Percentiles rank a stretch among this genome's conserved stretches.
Conservation (phyloP, 2,113 vertebrate species). For the Gallinago jamesoni region DNA sequence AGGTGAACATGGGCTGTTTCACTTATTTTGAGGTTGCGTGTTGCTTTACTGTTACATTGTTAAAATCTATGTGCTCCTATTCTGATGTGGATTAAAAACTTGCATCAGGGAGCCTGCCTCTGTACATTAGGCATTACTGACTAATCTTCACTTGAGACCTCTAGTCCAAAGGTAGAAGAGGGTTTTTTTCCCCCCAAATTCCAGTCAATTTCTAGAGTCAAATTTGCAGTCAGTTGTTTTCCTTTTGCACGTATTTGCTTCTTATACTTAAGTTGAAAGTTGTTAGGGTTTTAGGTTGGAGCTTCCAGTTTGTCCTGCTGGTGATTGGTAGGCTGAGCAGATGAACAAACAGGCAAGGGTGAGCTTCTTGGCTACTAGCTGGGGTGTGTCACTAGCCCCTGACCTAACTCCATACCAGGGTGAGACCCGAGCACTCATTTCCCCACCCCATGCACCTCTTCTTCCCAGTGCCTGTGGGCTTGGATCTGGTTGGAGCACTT, state of each 20-base stretch:
- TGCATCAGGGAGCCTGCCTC: background rate
- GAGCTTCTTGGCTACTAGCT: background rate
- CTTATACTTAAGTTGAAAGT: background rate
- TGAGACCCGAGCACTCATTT: background rate
- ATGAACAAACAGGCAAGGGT: too few relatives aligned
- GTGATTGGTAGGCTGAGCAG: rapidly evolving
- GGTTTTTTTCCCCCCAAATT: background rate
- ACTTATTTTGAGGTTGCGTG: background rate
- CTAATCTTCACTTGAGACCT: background rate
- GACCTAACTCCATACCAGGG: background rate
- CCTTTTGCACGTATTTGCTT: background rate
- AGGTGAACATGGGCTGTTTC: background rate
- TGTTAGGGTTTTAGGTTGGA: background rate
- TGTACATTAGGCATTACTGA: background rate
- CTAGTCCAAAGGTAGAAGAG: background rate
- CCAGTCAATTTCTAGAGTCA: background rate
- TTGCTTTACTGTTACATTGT: background rate
- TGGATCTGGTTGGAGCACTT: background rate
- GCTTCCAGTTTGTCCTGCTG: background rate
- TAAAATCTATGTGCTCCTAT: background rate
- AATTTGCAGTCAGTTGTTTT: background rate
- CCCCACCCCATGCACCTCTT: background rate
- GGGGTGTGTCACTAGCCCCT: background rate
- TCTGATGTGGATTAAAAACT: background rate
- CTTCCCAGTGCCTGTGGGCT: background rate